These are phyloP conservation scores for Sebastes jordani DNA, from an alignment of 2,797 vertebrate species.

Conservation along the genomic window DNA sequence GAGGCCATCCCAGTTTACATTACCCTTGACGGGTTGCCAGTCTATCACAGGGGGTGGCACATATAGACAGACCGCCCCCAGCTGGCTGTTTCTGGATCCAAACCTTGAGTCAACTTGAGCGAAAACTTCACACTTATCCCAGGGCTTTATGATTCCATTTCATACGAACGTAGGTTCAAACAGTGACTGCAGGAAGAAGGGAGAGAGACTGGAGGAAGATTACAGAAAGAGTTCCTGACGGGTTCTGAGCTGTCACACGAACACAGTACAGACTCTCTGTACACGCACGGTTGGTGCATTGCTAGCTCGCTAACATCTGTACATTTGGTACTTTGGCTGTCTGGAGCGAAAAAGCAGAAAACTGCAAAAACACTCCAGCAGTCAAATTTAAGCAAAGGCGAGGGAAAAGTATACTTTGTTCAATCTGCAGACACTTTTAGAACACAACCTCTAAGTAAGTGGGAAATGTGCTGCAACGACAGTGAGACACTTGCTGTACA, in stretches of 20 bases:
- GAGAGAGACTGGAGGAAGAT: neutral
- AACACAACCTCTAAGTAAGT: neutral
- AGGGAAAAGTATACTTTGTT: constrained; percentile 1
- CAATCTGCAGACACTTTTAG: neutral
- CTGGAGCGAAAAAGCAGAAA: neutral
- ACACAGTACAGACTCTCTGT: neutral
- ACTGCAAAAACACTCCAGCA: neutral
- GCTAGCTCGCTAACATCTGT: neutral
- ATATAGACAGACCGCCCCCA: neutral
- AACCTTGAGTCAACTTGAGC: neutral
- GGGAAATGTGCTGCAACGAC: neutral
- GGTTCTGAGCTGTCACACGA: neutral
- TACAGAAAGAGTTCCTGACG: neutral
- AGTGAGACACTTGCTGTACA: neutral
- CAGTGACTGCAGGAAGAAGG: neutral
- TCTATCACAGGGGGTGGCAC: neutral
- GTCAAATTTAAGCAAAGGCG: neutral
- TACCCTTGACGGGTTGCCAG: neutral
- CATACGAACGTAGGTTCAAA: neutral
- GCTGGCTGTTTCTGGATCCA: neutral
- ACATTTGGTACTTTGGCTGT: neutral
- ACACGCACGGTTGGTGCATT: neutral
- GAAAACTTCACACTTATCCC: neutral
- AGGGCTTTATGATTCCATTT: neutral
- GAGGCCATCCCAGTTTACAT: neutral